phyloP scores from a whole-genome alignment of 2,113 vertebrate species.

The Theristicus caerulescens region DNA sequence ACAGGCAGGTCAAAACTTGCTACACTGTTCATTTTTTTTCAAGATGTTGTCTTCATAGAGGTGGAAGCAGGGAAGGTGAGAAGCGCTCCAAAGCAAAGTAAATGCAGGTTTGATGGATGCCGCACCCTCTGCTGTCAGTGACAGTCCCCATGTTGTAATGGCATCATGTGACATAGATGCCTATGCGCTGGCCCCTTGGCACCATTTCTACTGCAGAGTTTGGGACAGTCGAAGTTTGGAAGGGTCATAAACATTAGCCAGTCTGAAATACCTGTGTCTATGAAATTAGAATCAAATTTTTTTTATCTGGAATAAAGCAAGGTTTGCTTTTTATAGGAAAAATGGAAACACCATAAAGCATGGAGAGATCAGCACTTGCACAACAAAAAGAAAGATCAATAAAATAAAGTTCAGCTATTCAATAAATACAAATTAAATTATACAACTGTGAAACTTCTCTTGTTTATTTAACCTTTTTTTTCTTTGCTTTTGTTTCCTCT shows the following conservation, averaged over 20 bases:
- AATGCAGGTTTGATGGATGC: neutral
- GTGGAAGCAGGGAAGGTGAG: neutral
- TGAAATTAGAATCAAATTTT: neutral
- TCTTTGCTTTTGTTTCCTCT: neutral
- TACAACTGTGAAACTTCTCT: neutral
- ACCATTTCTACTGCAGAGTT: neutral
- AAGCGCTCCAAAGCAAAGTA: neutral
- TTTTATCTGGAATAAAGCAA: neutral
- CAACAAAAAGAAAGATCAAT: neutral
- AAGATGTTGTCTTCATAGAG: neutral
- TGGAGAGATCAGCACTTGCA: neutral
- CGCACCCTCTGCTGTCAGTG: neutral
- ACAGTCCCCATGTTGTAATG: accelerated
- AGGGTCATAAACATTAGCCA: neutral
- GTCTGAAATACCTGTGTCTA: neutral
- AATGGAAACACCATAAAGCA: neutral
- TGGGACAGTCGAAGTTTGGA: neutral
- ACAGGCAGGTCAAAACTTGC: neutral
- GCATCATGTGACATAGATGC: neutral
- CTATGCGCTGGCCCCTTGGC: accelerated
- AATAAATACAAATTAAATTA: neutral
- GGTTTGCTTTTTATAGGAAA: neutral
- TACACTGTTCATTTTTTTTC: neutral
- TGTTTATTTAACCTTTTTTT: neutral
- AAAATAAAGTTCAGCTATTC: neutral